These are phyloP conservation scores for Lasioglossum villosulum DNA, from an alignment of 2,888 invertebrate genomes.

Conservation along the genomic window DNA sequence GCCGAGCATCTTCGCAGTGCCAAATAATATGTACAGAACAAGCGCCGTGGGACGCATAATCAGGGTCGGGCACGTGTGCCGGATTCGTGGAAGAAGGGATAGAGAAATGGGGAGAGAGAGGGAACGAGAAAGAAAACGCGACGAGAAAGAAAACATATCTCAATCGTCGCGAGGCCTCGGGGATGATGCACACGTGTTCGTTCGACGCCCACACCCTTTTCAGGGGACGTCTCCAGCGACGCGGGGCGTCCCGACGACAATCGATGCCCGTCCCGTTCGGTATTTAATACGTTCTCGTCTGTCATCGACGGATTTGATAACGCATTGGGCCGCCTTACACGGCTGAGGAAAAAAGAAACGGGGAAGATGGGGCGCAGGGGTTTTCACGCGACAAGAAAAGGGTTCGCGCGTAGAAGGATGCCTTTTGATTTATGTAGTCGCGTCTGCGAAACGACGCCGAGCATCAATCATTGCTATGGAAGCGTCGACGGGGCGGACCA, in stretches of 20 bases:
- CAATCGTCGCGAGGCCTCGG: slow-evolving; percentile 59
- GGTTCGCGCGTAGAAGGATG: slow-evolving; percentile 55
- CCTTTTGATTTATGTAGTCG: slow-evolving; percentile 78
- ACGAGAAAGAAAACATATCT: slow-evolving; percentile 36
- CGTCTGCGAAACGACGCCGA: slow-evolving; percentile 72
- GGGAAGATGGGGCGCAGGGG: neutral
- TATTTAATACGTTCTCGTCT: slow-evolving; percentile 75
- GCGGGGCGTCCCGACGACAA: slow-evolving; percentile 57
- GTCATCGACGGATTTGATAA: slow-evolving; percentile 72
- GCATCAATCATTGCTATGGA: slow-evolving; percentile 75
- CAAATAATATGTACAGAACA: slow-evolving; percentile 61
- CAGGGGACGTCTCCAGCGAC: neutral
- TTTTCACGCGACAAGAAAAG: slow-evolving; percentile 56
- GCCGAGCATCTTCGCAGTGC: slow-evolving; percentile 28
- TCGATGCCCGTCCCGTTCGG: slow-evolving; percentile 71
- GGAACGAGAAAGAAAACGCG: neutral
- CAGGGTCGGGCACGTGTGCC: neutral
- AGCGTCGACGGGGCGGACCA: slow-evolving; percentile 48
- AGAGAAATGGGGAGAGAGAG: neutral
- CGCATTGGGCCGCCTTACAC: slow-evolving; percentile 32
- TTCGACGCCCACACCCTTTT: slow-evolving; percentile 41
- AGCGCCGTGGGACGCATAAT: slow-evolving; percentile 62
- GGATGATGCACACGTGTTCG: slow-evolving; percentile 54
- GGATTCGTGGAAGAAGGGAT: neutral
- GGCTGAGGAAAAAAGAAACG: neutral